These are phyloP conservation scores for Mesochorus sp. DNA, from an alignment of 2,888 invertebrate species.

Conservation along the genomic window DNA sequence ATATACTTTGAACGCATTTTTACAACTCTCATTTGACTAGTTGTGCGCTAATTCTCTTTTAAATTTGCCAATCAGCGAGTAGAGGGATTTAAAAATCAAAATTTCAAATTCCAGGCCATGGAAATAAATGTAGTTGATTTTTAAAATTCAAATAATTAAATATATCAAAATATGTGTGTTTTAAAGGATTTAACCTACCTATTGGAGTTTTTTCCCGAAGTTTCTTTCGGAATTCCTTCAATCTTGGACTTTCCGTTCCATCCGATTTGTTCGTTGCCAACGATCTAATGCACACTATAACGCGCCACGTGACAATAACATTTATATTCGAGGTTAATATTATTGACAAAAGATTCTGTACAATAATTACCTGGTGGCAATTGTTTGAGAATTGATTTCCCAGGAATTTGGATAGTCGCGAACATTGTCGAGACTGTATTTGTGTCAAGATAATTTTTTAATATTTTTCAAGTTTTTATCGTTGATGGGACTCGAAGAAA, in stretches of 20 bases:
- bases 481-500: background rate
- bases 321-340: slow-evolving; percentile 22
- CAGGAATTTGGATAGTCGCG: background rate
- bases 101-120: too few relatives aligned
- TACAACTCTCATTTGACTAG: too few relatives aligned
- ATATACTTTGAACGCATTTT: background rate
- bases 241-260: slow-evolving; percentile 82
- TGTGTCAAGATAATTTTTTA: background rate
- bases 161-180: too few relatives aligned
- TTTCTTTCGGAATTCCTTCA: slow-evolving; percentile 90
- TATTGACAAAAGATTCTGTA: background rate
- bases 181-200: slow-evolving; percentile 80
- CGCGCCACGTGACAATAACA: slow-evolving; percentile 7
- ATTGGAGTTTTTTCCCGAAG: slow-evolving; percentile 85
- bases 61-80: too few relatives aligned
- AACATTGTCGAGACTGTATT: slow-evolving; percentile 20
- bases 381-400: slow-evolving; percentile 27
- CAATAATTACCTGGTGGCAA: slow-evolving; percentile 34
- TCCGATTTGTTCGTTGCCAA: slow-evolving; percentile 67
- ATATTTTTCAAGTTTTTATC: background rate
- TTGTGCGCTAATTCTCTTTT: too few relatives aligned
- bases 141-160: too few relatives aligned
- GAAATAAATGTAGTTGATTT: too few relatives aligned
- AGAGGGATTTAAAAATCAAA: too few relatives aligned
- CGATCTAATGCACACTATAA: slow-evolving; percentile 60